Evolutionary conservation across 2,113 vertebrate genomes (phyloP), one percentile per base, ranked within the genome.

Genomic region (Cygnus buccinator): DNA sequence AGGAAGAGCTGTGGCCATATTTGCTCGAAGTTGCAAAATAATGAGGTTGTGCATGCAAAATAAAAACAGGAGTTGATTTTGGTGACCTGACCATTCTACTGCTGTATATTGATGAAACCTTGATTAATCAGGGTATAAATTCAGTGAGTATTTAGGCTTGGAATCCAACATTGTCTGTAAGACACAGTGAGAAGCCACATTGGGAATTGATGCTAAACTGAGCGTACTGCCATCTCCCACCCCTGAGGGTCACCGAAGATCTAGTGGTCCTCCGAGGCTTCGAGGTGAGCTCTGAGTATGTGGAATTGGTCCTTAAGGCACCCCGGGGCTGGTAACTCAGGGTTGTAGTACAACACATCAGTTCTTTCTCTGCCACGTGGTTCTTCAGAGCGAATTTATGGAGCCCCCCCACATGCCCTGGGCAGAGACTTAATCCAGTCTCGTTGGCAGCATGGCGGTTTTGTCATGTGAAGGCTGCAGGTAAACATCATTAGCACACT

Each of bases 121-220:
- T 35, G 43, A 28, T 15, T 73, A 28, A 12, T 46, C 29, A 22
- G 68, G 50, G 5, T 65, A 4, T n/a, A 37, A n/a, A 37, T n/a
- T 14, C 14, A 41, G 12, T 9, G 52, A 58, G 21, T 39, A 16
- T 23, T 71, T 62, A 9, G 1, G 5, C 37, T 19, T 35, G 1
- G 15, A 57, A 28, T 35, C 2, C 25, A 50, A 2, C 39, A 1
- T 16, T 28, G 17, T 20, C 26, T 81, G 48, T 43, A 15, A 59
- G 57, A 11, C 0, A 0, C 55, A 13, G 0, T 20, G 35, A 73
- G 46, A 62, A 80, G 4, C 48, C 31, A 4, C 0, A 0, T 8
- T 12, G 4, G 35, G 63, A 57, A 4, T 0, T 77, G 54, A 55
- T 80, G 72, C 37, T 54, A 2, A 48, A 21, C 16, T 54, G 16